Evolutionary conservation across 2,797 vertebrate genomes (phyloP).

Genomic region (Cirrhinus molitorella): DNA sequence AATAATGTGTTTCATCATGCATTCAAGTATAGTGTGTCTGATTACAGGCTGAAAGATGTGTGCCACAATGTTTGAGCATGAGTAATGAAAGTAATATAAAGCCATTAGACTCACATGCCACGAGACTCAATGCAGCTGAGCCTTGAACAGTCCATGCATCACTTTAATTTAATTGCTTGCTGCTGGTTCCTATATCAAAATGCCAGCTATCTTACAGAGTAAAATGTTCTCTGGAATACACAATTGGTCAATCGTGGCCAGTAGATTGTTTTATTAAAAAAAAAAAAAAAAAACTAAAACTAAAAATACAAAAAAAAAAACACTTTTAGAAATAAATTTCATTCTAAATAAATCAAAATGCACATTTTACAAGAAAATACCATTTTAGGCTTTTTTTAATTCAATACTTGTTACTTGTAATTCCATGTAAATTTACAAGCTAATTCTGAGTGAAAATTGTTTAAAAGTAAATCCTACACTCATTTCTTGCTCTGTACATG

Average conservation of each 20-base stretch:
- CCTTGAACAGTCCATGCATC: conserved; percentile 14
- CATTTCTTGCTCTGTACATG: not conserved
- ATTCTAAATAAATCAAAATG: too few species aligned
- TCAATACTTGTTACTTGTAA: not conserved
- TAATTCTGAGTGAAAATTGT: not conserved
- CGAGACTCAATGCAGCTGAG: not conserved
- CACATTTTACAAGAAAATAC: not conserved
- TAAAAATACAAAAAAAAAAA: too few species aligned
- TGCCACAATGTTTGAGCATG: not conserved
- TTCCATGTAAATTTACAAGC: not conserved
- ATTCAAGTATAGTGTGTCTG: not conserved
- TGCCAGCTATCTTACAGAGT: not conserved
- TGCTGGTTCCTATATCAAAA: conserved; percentile 8
- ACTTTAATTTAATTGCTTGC: conserved; percentile 34
- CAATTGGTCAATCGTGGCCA: not conserved
- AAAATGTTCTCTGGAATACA: not conserved
- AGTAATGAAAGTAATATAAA: conserved; percentile 36
- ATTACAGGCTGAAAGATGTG: conserved; percentile 10
- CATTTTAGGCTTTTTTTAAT: not conserved
- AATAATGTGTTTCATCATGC: not conserved
- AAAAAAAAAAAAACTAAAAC: too few species aligned
- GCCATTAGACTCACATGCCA: not conserved
- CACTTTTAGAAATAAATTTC: too few species aligned
- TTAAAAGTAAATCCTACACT: not conserved
- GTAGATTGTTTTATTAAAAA: too few species aligned